These are phyloP conservation scores for Drosophila pseudotalamancana DNA, from an alignment of 2,888 invertebrate genomes.

Conservation along the genomic window DNA sequence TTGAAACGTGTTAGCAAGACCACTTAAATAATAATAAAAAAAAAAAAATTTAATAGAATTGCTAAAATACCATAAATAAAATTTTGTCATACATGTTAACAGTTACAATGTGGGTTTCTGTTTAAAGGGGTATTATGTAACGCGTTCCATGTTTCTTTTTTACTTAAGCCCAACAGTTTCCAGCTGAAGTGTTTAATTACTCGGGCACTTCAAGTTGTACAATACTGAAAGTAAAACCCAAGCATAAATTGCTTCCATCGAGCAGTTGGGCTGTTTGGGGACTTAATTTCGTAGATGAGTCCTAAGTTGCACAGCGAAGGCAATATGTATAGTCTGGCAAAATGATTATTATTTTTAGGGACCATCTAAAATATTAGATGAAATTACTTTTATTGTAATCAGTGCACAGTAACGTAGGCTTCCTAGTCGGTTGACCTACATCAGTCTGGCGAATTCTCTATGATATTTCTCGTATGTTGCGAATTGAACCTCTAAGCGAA, in stretches of 20 bases:
- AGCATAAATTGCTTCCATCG: constrained; percentile 33
- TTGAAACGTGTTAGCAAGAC: no score
- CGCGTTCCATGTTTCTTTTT: neutral
- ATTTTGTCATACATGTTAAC: no score
- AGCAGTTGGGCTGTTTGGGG: neutral
- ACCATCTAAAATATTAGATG: neutral
- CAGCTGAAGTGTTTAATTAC: constrained; percentile 65
- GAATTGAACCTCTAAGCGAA: neutral
- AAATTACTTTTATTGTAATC: no score
- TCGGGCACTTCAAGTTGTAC: constrained; percentile 48
- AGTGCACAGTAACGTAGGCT: neutral
- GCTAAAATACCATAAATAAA: neutral
- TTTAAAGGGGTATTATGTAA: constrained; percentile 8
- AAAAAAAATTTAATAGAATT: neutral
- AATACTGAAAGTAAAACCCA: constrained; percentile 31
- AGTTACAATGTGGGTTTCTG: no score
- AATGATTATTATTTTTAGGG: neutral
- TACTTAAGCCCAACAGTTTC: constrained; percentile 26
- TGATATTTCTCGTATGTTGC: neutral
- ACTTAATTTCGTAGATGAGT: constrained; percentile 16
- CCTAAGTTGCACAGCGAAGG: constrained; percentile 10
- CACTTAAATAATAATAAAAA: no score
- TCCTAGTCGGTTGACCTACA: neutral
- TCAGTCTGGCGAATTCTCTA: no score
- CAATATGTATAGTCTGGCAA: neutral